Conservation (phyloP, 2,888 invertebrate genomes). For the Sarcophaga rosellei region DNA sequence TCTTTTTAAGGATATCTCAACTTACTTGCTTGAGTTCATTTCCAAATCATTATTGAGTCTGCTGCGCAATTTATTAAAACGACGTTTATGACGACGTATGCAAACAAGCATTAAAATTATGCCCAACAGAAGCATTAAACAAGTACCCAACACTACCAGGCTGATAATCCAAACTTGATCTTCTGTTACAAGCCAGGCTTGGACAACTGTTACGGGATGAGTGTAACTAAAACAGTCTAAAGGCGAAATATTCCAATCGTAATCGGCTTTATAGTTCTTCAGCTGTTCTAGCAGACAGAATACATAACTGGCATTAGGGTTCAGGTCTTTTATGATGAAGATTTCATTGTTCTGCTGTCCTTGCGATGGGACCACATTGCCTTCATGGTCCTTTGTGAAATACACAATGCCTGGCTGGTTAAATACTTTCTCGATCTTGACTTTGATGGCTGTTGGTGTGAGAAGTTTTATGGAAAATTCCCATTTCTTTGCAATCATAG, state of each 20-base stretch:
- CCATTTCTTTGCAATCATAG: not conserved
- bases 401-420: not conserved
- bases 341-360: not conserved
- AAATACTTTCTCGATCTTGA: not conserved
- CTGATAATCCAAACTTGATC: conserved; percentile 66
- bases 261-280: not conserved
- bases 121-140: conserved; percentile 71
- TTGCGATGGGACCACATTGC: not conserved
- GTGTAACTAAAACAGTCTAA: conserved; percentile 73
- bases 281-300: conserved; percentile 72
- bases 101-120: conserved; percentile 66
- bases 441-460: conserved; percentile 1
- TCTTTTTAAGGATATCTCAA: too few species aligned
- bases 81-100: conserved; percentile 62
- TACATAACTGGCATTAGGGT: conserved; percentile 65
- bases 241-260: conserved; percentile 67
- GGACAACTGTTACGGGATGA: not conserved
- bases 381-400: not conserved
- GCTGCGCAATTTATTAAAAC: not conserved
- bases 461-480: not conserved
- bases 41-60: not conserved
- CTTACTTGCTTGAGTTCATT: not conserved
- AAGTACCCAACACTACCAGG: conserved; percentile 64
- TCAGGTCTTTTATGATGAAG: conserved; percentile 52
- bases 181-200: conserved; percentile 71